phyloP scores from a whole-genome alignment of 2,797 vertebrate genomes.

The Picus viridis region DNA sequence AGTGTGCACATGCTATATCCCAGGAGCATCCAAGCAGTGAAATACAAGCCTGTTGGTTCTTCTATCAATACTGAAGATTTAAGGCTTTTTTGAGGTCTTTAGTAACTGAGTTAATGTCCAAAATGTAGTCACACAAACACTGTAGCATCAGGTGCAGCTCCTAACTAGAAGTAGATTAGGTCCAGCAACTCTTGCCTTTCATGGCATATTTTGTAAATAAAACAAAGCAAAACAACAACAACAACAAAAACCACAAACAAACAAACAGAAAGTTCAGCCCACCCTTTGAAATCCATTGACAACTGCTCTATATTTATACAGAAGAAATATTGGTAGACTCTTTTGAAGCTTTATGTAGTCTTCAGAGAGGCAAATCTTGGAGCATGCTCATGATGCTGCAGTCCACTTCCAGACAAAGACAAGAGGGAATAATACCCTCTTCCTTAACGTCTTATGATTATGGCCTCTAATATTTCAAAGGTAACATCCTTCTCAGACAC shows the following conservation, averaged over 20 bases:
- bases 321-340: not conserved
- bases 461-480: slow-evolving; percentile 18
- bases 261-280: not conserved
- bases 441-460: not conserved
- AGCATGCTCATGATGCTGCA: not conserved
- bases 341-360: not conserved
- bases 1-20: not conserved
- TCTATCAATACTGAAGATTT: not conserved
- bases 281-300: not conserved
- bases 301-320: not conserved
- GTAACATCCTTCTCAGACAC: not conserved
- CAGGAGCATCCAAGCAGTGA: not conserved
- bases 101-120: not conserved
- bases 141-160: not conserved
- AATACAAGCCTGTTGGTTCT: not conserved
- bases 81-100: not conserved
- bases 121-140: not conserved
- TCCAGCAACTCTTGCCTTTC: not conserved
- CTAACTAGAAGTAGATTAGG: not conserved
- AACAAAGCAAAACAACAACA: too few relatives aligned
- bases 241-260: not conserved
- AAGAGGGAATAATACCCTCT: not conserved
- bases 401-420: not conserved
- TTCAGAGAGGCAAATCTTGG: not conserved
- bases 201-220: not conserved